Conservation (phyloP, 2,113 vertebrate genomes). For the Pelodiscus sinensis region DNA sequence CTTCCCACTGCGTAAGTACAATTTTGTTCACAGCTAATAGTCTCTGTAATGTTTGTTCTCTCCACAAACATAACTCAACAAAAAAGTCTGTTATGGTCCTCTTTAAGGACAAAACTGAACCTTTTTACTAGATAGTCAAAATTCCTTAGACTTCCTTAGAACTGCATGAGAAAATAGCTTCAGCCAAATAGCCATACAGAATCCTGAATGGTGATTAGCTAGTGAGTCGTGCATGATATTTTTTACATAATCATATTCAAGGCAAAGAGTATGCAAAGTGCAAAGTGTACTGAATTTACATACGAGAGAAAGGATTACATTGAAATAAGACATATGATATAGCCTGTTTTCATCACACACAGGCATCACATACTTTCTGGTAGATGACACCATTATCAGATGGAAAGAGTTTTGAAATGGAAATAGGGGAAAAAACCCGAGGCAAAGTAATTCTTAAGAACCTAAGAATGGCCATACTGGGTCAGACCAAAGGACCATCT, state of each 20-base stretch:
- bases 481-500: too few relatives aligned
- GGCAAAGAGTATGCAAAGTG: background rate
- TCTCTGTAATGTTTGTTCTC: background rate
- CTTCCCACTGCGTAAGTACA: background rate
- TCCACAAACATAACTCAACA: background rate
- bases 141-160: background rate
- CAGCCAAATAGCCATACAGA: background rate
- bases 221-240: background rate
- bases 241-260: background rate
- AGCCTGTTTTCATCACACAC: background rate
- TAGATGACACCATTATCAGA: background rate
- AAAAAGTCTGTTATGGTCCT: background rate
- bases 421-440: background rate
- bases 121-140: background rate
- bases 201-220: background rate
- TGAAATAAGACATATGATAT: background rate
- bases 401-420: background rate
- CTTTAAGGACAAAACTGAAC: background rate
- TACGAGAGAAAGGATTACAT: constrained; percentile 2
- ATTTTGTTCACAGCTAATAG: background rate
- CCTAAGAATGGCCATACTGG: too few relatives aligned
- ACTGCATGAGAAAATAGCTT: background rate
- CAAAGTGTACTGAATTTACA: background rate
- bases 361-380: background rate
- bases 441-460: background rate